phyloP scores from a whole-genome alignment of 2,888 invertebrate genomes.

The Lydus trimaculatus region DNA sequence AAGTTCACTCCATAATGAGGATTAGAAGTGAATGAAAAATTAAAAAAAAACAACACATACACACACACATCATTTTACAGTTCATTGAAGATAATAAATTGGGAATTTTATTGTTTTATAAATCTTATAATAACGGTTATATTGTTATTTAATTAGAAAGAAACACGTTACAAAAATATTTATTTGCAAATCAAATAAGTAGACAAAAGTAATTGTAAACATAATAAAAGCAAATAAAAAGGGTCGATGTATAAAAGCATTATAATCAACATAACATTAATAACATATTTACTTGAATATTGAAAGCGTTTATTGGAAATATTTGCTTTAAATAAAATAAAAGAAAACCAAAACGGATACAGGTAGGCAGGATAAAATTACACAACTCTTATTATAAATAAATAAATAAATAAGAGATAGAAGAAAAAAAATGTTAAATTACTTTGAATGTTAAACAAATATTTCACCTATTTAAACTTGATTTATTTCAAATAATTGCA shows the following conservation, averaged over 20 bases:
- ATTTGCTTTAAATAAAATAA: neutral
- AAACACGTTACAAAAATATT: neutral
- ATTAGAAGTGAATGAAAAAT: no score
- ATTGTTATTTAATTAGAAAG: no score
- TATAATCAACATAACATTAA: constrained; percentile 3
- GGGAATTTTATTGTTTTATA: no score
- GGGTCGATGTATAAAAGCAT: constrained; percentile 21
- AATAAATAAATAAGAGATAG: neutral
- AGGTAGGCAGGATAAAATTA: neutral
- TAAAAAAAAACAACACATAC: no score
- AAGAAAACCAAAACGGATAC: neutral
- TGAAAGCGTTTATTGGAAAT: no score
- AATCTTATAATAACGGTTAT: no score
- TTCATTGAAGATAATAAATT: no score
- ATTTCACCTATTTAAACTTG: neutral
- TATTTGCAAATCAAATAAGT: constrained; percentile 24
- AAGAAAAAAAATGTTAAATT: neutral
- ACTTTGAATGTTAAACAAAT: neutral
- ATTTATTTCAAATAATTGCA: constrained; percentile 11
- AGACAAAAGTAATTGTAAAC: neutral
- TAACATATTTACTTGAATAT: neutral
- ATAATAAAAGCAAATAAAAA: constrained; percentile 15
- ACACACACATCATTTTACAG: no score
- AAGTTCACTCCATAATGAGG: no score
- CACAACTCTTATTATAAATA: neutral